Evolutionary conservation across 2,888 invertebrate species (phyloP), one percentile per base, ranked within the genome.

Genomic region (Smittia sp.): DNA sequence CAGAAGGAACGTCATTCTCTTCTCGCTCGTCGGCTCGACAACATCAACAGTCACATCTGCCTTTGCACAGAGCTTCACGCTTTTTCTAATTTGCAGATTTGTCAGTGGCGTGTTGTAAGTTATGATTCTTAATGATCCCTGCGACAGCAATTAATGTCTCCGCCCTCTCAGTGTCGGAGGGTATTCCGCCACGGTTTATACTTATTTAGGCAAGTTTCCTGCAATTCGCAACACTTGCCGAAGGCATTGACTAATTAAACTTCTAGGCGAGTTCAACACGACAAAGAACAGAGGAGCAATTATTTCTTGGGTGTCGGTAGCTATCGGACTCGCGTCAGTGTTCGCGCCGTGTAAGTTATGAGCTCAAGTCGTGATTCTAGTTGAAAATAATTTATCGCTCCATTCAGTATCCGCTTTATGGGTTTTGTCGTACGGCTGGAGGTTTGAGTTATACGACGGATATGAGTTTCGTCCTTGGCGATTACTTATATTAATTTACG

Each of bases 401-500:
- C 9, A 6, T 9, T 32, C 32, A 32, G 32, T 32, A 32, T 6
- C 4, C 32, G 32, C 32, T 32, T 32, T 32, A 32, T 62, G 38
- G 38, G 38, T 72, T 32, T 15, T 72, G 18, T 9, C 13, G 3
- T 72, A 72, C 24, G 39, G 62, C 4, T 72, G 62, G 39, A 32
- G 27, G 6, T 72, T 62, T 24, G 15, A 62, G 22, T 1, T 72
- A 11, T 72, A 62, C 18, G 11, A 22, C 1, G 62, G 39, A 7
- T 72, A 24, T 38, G 38, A 39, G 1, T 72, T 72, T n/a, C 20
- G 86, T 76, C 83, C 87, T 0, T 88, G 88, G 88, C 87, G 88
- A 78, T 76, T 88, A 62, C 89, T 87, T 77, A 81, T 89, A 20
- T 79, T 87, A 74, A 80, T 87, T 0, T 81, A 83, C 73, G 80